Percentiles rank a stretch among this genome's conserved stretches.
These are phyloP conservation scores for Anabacerthia variegaticeps DNA, from an alignment of 2,797 vertebrate genomes.

Conservation along the genomic window DNA sequence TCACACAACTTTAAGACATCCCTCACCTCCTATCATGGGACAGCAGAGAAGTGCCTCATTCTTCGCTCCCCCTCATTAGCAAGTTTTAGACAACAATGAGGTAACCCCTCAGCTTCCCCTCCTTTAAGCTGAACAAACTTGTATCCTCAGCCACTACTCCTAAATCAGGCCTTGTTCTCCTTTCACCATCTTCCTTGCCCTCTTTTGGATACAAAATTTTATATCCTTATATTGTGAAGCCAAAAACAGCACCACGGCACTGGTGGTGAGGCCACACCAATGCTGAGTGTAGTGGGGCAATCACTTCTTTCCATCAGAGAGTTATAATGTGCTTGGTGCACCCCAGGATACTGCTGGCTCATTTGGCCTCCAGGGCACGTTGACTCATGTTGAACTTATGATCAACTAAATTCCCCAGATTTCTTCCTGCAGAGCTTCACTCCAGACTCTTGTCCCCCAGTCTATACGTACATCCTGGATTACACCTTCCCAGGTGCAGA, in stretches of 20 bases:
- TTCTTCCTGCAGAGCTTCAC: background rate
- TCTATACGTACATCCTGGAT: background rate
- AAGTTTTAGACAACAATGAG: background rate
- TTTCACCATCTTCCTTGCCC: background rate
- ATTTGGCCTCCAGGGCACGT: too few species aligned
- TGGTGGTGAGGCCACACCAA: background rate
- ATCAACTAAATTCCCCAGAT: background rate
- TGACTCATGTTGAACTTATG: background rate
- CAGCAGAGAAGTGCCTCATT: background rate
- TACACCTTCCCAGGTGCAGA: background rate
- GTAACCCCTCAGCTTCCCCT: background rate
- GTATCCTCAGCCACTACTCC: background rate
- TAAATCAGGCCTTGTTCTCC: background rate
- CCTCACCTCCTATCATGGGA: accelerated
- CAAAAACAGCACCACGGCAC: too few species aligned
- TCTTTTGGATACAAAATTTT: background rate
- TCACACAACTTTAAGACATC: background rate
- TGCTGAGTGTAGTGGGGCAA: background rate
- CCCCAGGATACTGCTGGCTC: too few species aligned
- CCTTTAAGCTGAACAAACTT: background rate
- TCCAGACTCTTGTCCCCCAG: background rate
- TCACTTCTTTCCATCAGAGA: too few species aligned
- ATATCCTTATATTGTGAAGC: too few species aligned
- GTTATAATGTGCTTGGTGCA: background rate
- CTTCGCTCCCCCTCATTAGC: accelerated